Conservation (phyloP, 1,140 invertebrate genomes). For the Goniozus legneri region DNA sequence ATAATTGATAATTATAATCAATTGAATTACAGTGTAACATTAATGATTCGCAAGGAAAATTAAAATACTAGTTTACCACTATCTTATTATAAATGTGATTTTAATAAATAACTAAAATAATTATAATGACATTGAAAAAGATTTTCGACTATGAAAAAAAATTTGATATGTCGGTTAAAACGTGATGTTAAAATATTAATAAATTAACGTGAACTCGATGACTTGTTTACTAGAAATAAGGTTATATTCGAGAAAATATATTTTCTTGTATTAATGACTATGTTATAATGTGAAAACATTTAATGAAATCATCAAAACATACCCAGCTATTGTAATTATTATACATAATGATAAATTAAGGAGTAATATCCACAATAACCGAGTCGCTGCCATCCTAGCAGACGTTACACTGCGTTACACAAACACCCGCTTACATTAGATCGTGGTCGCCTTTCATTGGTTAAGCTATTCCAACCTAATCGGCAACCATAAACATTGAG, state of each 20-base stretch:
- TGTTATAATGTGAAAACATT: slow-evolving; percentile 13
- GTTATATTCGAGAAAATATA: too few relatives aligned
- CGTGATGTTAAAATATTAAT: slow-evolving; percentile 9
- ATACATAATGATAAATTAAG: slow-evolving; percentile 41
- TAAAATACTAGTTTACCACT: not conserved
- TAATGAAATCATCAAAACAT: slow-evolving; percentile 5
- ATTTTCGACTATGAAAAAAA: too few relatives aligned
- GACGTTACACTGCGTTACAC: slow-evolving; percentile 31
- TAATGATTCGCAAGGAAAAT: slow-evolving; percentile 2
- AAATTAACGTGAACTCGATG: slow-evolving; percentile 9
- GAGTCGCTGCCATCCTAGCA: slow-evolving; percentile 47
- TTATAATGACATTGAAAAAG: too few relatives aligned
- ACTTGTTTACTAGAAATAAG: not conserved
- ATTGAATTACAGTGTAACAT: not conserved
- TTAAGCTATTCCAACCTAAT: too few relatives aligned
- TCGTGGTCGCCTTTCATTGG: slow-evolving; percentile 48
- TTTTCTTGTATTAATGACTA: too few relatives aligned
- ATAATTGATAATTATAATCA: not conserved
- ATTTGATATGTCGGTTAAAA: not conserved
- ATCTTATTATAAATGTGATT: not conserved
- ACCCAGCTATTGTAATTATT: slow-evolving; percentile 37
- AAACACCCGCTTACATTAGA: slow-evolving; percentile 18
- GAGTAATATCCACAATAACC: slow-evolving; percentile 39
- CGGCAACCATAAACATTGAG: too few relatives aligned
- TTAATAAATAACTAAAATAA: not conserved